These are phyloP conservation scores for Tauraco erythrolophus DNA, from an alignment of 2,113 vertebrate species.

Conservation along the genomic window DNA sequence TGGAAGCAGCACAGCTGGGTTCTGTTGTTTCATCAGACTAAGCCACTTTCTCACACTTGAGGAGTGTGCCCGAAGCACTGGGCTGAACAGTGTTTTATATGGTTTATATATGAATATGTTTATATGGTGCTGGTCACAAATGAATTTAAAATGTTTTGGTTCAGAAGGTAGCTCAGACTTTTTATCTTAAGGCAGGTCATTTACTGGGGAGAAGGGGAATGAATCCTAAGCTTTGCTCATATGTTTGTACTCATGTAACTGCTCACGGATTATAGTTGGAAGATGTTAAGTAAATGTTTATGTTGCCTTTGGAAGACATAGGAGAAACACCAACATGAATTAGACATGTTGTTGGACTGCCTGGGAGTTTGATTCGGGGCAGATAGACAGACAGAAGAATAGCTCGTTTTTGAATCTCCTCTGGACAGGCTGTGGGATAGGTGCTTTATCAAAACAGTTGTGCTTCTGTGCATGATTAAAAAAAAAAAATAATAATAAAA, in stretches of 20 bases:
- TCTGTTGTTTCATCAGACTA: neutral
- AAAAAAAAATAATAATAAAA: neutral
- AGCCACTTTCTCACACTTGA: neutral
- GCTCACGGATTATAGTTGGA: neutral
- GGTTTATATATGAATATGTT: too few relatives aligned
- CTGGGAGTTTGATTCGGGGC: neutral
- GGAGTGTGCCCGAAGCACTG: neutral
- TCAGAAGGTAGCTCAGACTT: neutral
- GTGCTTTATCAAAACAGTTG: neutral
- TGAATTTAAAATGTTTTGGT: neutral
- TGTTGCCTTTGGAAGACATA: slow-evolving; percentile 18
- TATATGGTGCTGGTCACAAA: neutral
- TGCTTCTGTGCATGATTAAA: neutral
- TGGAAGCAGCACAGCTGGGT: neutral
- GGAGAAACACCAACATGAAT: neutral
- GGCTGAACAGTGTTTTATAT: neutral
- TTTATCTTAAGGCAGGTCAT: neutral
- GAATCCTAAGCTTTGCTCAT: neutral
- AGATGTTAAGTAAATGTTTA: slow-evolving; percentile 6
- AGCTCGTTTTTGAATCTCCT: neutral
- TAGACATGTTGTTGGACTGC: neutral
- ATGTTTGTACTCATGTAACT: neutral
- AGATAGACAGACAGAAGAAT: neutral
- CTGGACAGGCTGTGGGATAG: neutral
- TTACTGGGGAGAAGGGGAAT: neutral